Evolutionary conservation across 2,113 vertebrate genomes (phyloP).

Genomic region (Lepidothrix coronata): DNA sequence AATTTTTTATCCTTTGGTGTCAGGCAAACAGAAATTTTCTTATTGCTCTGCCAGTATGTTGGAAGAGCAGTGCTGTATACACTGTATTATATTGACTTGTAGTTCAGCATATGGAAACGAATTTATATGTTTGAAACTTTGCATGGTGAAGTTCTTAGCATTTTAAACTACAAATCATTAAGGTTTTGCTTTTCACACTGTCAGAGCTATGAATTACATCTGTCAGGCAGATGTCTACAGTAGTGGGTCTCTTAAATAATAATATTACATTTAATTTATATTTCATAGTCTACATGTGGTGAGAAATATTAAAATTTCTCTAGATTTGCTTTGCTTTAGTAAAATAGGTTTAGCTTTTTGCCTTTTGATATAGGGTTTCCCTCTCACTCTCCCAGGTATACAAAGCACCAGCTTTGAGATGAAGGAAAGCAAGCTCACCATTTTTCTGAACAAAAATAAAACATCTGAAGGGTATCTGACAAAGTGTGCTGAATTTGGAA

Average conservation of each 20-base stretch:
- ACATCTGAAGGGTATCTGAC: constrained; percentile 59
- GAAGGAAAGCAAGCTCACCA: constrained; percentile 62
- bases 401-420: constrained; percentile 62
- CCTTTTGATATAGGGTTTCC: constrained; percentile 66
- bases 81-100: background rate
- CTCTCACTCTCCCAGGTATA: constrained; percentile 64
- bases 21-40: background rate
- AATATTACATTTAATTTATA: background rate
- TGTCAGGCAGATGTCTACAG: background rate
- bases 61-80: background rate
- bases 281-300: background rate
- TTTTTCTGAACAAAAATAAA: constrained; percentile 65
- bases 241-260: background rate
- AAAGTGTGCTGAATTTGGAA: constrained; percentile 65
- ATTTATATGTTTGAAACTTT: background rate
- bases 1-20: background rate
- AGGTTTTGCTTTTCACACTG: background rate
- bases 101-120: background rate
- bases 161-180: background rate
- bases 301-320: constrained; percentile 10
- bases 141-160: background rate
- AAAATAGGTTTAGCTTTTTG: constrained; percentile 53
- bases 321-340: constrained; percentile 38
- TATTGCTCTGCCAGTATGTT: background rate
- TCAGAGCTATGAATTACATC: background rate